A percentile compares a stretch with the other conserved stretches of the same genome.
Evolutionary conservation across 2,113 vertebrate species (phyloP).

Genomic region (Accipiter virgatus): DNA sequence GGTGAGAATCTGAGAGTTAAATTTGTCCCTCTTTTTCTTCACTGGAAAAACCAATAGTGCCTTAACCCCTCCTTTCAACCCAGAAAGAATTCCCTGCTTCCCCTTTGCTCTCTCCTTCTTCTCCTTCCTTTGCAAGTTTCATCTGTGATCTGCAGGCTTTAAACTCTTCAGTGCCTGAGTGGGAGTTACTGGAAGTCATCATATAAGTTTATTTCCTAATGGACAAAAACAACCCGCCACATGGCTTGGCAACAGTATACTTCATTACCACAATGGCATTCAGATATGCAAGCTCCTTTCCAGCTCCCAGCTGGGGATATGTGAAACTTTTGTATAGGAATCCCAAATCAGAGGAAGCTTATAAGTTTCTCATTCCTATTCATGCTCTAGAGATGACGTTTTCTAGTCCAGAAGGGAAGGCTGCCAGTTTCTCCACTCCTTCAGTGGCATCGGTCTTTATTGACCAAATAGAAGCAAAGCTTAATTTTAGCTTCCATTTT

Average conservation of each 20-base stretch:
- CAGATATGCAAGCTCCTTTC: neutral
- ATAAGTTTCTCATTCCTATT: neutral
- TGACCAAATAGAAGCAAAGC: neutral
- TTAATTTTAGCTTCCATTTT: conserved; percentile 4
- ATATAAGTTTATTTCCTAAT: neutral
- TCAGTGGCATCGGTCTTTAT: neutral
- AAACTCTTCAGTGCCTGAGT: neutral
- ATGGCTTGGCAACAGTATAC: neutral
- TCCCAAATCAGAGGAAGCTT: neutral
- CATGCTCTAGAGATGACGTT: neutral
- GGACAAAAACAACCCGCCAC: neutral
- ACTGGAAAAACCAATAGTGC: neutral
- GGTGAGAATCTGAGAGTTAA: neutral
- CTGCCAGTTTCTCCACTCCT: neutral
- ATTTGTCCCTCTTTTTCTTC: neutral
- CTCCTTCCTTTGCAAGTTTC: neutral
- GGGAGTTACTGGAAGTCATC: neutral
- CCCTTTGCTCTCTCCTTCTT: neutral
- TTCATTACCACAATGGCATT: neutral
- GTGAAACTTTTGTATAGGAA: neutral
- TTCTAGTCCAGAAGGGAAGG: neutral
- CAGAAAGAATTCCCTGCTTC: neutral
- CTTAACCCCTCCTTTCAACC: neutral
- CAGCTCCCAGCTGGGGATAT: neutral
- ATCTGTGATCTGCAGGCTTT: neutral